Base-by-base conservation (phyloP, 2,113 vertebrate genomes). In the Cyprinodon tularosa region DNA sequence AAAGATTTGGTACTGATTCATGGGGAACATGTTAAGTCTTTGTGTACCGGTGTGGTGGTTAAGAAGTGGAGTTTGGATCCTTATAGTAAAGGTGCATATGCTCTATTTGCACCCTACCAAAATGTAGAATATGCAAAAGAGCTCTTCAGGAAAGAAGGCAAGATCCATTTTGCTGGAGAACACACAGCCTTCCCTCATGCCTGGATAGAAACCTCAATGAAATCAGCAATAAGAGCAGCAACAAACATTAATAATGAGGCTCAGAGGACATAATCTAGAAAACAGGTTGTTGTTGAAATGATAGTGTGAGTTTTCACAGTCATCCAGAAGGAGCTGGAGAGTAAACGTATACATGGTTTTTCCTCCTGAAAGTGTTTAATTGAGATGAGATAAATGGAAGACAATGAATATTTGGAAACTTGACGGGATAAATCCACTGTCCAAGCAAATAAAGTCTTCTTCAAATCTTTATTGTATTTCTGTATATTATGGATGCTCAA, bases 161-260 rank as follows among this genome's bases (percentile, higher is more conserved):
- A 44, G 65, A 36, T 67, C 14, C 22, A 67, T n/a, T 67, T 67
- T 36, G 65, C 65, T 7, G 65, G 65, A 13, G 65, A 67, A 15
- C 65, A 67, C 65, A 48, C 65, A 3, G 65, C 65, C 12, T 47
- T 67, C 12, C 44, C 65, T 45, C 65, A 95, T 0, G 93, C 36
- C 73, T 96, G 96, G 96, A 94, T 95, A 0, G 96, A 96, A n/a
- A 93, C 94, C 0, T 9, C 95, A 13, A 88, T 96, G 86, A 96
- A 95, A 60, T 92, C 95, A 0, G 94, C 94, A 0, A 0, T 96
- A 59, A 89, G 81, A 71, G 95, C 93, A 0, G 92, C 94, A 0
- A 50, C 12, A 4, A 91, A 91, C 74, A 95, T 96, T 42, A 94
- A 94, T 36, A n/a, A 22, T 0, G 15, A 17, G 13, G 38, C 42